phyloP scores from a whole-genome alignment of 2,797 vertebrate species.

The Labeo calbasu region DNA sequence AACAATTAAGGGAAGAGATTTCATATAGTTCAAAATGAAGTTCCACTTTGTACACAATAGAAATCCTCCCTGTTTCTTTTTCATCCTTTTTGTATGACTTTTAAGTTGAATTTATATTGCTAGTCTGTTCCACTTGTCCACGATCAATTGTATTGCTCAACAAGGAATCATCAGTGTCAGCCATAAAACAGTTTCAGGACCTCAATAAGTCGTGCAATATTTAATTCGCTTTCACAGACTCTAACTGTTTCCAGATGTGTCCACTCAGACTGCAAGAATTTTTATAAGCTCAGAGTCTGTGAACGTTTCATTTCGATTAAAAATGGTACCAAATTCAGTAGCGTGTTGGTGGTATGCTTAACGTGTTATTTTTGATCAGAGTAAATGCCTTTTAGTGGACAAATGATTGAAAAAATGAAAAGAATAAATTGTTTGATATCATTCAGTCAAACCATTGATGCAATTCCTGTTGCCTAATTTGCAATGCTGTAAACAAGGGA shows the following conservation, averaged over 20 bases:
- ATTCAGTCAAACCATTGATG: background rate
- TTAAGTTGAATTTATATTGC: too few species aligned
- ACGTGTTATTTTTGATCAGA: background rate
- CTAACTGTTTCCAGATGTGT: conserved; percentile 76
- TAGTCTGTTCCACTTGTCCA: background rate
- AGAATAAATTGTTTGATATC: conserved; percentile 13
- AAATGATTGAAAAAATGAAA: conserved; percentile 4
- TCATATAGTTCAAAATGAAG: background rate
- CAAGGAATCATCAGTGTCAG: conserved; percentile 16
- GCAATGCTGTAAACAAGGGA: conserved; percentile 11
- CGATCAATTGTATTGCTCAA: background rate
- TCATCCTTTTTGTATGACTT: background rate
- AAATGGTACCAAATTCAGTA: background rate
- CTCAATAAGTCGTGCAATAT: conserved; percentile 63
- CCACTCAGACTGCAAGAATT: conserved; percentile 57
- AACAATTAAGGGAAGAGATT: background rate
- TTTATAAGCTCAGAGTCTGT: conserved; percentile 50
- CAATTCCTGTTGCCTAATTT: conserved; percentile 23
- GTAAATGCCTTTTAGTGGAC: background rate
- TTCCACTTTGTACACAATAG: background rate
- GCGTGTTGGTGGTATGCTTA: background rate
- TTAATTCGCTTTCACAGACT: conserved; percentile 60
- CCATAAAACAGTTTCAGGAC: conserved; percentile 50
- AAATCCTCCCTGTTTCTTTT: background rate
- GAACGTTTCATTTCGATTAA: conserved; percentile 42